Evolutionary conservation across 2,888 invertebrate genomes (phyloP), one percentile per base, ranked within the genome.

Genomic region (Drosophila conformis): DNA sequence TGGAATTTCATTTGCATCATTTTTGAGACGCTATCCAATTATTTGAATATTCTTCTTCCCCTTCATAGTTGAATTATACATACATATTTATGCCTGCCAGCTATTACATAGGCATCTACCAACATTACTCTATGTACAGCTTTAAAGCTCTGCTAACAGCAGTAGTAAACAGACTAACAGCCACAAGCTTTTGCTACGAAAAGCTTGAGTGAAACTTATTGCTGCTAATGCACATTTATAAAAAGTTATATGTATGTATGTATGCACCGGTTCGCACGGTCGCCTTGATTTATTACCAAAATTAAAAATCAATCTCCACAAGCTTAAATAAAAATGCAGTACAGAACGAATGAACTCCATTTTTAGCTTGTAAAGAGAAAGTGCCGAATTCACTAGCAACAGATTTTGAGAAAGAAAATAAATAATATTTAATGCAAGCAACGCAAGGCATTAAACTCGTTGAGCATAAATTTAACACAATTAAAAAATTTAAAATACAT

Each of bases 81-180:
- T 31, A 35, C 21, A 35, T 18, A 27, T 27, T 13, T 38, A 18
- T 15, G 18, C 6, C 21, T 36, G 6, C 7, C 46, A 8, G 25
- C 15, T 25, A 4, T 15, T 25, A 25, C 25, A 25, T 8, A 25
- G 46, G 46, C 15, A 36, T 18, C 10, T 1, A 6, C 15, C 15
- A 35, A 35, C 4, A 15, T 21, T 21, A 4, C 21, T 46, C 46
- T 8, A 1, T 3, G 25, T 54, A 54, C 36, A 27, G 36, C 27
- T 29, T 29, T 15, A 21, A 40, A 40, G 40, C 29, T 57, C 27
- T 56, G 38, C 21, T 36, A 52, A 52, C 52, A 61, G 52, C 18
- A 13, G 33, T 11, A 33, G 33, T 4, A 4, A 33, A 4, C 38
- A 25, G 11, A 31, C 6, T 61, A 13, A 40, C 61, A 40, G 29